These are phyloP conservation scores for Cervus canadensis DNA, from an alignment of 2,113 vertebrate species.

Conservation along the genomic window DNA sequence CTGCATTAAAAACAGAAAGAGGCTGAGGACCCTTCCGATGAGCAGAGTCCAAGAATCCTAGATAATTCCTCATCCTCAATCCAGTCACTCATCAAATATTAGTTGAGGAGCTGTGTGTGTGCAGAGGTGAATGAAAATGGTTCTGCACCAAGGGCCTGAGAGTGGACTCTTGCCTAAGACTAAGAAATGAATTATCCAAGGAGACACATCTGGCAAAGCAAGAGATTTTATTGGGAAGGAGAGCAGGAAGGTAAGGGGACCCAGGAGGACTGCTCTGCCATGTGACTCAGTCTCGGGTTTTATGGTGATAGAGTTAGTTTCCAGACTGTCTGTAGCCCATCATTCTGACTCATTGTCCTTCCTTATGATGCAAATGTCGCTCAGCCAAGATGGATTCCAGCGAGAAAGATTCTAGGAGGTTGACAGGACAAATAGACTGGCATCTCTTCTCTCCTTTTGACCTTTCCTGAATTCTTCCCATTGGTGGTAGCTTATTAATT, in stretches of 20 bases:
- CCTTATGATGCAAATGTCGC: neutral
- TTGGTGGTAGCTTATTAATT: neutral
- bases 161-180: neutral
- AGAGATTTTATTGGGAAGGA: neutral
- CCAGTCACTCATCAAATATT: neutral
- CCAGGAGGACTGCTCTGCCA: neutral
- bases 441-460: neutral
- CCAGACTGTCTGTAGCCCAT: neutral
- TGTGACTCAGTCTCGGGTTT: accelerated
- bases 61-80: neutral
- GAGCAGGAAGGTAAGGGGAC: neutral
- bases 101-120: neutral
- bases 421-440: neutral
- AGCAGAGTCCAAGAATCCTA: neutral
- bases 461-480: neutral
- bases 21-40: neutral
- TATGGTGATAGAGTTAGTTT: neutral
- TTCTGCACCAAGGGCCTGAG: neutral
- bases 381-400: neutral
- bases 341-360: neutral
- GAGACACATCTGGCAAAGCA: neutral
- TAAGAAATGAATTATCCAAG: neutral
- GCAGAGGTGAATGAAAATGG: neutral
- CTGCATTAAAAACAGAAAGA: neutral
- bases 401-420: neutral